Evolutionary conservation across 2,888 invertebrate species (phyloP).

Genomic region (Pandemis heparana): DNA sequence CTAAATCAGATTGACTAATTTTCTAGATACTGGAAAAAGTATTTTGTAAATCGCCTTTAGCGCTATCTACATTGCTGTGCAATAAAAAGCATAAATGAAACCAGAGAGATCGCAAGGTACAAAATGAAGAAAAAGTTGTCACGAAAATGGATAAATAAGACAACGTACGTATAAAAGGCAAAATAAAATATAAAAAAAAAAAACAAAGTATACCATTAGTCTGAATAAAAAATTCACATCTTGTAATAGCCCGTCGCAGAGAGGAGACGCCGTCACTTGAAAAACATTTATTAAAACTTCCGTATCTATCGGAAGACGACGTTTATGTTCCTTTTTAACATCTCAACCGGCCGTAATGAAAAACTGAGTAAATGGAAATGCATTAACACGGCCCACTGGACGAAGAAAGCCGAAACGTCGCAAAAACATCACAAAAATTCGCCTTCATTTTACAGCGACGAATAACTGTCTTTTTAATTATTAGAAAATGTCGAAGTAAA

Average conservation of each 20-base stretch:
- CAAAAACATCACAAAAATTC: conserved; percentile 28
- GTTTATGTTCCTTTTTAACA: conserved; percentile 28
- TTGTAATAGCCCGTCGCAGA: conserved; percentile 13
- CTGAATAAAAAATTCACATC: not conserved
- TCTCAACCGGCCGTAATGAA: conserved; percentile 29
- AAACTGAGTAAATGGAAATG: conserved; percentile 39
- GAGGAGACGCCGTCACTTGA: not conserved
- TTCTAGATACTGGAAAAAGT: too few relatives aligned
- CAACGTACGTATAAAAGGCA: not conserved
- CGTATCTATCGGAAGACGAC: not conserved
- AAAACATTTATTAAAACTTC: conserved; percentile 26
- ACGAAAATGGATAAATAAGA: too few relatives aligned
- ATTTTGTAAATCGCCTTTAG: too few relatives aligned
- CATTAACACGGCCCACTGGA: conserved; percentile 32
- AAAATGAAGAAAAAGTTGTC: not conserved
- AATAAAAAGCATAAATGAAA: too few relatives aligned
- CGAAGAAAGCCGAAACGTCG: conserved; percentile 30
- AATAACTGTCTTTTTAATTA: conserved; percentile 29
- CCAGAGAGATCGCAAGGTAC: not conserved
- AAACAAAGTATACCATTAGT: not conserved
- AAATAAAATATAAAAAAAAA: not conserved
- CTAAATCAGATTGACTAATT: too few relatives aligned
- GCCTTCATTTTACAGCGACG: conserved; percentile 11
- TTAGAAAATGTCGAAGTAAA: conserved; percentile 16
- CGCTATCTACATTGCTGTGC: too few relatives aligned